Base-by-base conservation (phyloP, 2,797 vertebrate species). In the Coluber constrictor region DNA sequence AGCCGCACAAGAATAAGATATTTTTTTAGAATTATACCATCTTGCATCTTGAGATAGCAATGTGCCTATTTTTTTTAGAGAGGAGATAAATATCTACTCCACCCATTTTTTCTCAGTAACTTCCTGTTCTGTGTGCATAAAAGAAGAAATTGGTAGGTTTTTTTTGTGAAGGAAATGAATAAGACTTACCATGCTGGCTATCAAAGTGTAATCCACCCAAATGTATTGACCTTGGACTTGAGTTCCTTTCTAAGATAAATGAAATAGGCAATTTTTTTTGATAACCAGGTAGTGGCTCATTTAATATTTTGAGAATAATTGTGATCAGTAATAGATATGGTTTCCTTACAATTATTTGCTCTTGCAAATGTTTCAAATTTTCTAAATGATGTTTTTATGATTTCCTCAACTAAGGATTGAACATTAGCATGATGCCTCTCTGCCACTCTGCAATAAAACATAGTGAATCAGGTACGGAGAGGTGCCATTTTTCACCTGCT, bases 361-460 rank as follows among this genome's bases (percentile, higher is more conserved):
- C 60, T 56, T 91, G 51, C 18, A 55, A 88, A 37, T 27, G 5
- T 54, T 87, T 63, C 56, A n/a, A 1, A 56, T 87, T 16, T 87
- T 54, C 37, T 90, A 20, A 88, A 87, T 54, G 32, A 29, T 15
- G 2, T 60, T 60, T 83, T 23, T 47, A 29, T 4, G 11, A 66
- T 61, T 60, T 51, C 15, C 29, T 29, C 87, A 86, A 15, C 37
- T 88, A 87, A 87, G 63, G 90, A 47, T 27, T 55, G 16, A 55
- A 57, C 9, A 1, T 56, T 54, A 29, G 20, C 90, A 87, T 51
- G 79, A 98, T 98, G 98, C 95, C 96, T 47, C 95, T 95, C 94
- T 97, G 96, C 74, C 94, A 95, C 20, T 94, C 96, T 93, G 95
- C 95, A 32, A 96, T 92, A 88, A 95, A 94, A 94, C 94, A 93